Evolutionary conservation across 2,113 vertebrate genomes (phyloP), one percentile per base, ranked within the genome.

Genomic region (Dascyllus trimaculatus): DNA sequence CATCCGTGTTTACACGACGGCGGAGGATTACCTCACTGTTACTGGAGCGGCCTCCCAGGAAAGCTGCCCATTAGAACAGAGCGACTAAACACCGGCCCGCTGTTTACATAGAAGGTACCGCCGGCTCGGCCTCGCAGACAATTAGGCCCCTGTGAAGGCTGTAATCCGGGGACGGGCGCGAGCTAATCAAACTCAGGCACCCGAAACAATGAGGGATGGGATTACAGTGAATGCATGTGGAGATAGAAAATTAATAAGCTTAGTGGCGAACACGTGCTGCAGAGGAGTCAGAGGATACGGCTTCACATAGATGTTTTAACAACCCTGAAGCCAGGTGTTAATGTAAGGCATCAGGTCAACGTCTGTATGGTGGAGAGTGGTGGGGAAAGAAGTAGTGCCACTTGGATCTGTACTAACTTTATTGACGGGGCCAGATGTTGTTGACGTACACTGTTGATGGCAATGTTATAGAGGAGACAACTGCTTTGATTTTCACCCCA

Each of bases 1-100:
- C 84, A 86, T 91, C 84, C 58, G 2, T 92, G 93, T 93, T 93
- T 93, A 92, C 83, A 89, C 82, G 68, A 86, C 85, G 86, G 74
- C 32, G 86, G 67, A 15, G 88, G 84, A 92, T 94, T 93, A 94
- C 88, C 90, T 93, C 90, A 92, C 82, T 81, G 82, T 91, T 87
- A 91, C 82, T 80, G 85, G 85, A 87, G 85, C 72, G 78, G 75
- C 84, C 86, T 81, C 80, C 56, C 66, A 81, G 80, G 87, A 90
- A 91, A 80, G 69, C 64, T 21, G 73, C 53, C 84, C 86, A 82
- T 92, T 86, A 85, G 80, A 65, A 84, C 80, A 79, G 88, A 51
- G 70, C 70, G 80, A 79, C 85, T 90, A 75, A 89, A 88, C 87
- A 85, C 70, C 58, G 84, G 0, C 62, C 61, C 1, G 53, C 59